phyloP scores from a whole-genome alignment of 2,888 invertebrate species.

The Nowickia ferox region DNA sequence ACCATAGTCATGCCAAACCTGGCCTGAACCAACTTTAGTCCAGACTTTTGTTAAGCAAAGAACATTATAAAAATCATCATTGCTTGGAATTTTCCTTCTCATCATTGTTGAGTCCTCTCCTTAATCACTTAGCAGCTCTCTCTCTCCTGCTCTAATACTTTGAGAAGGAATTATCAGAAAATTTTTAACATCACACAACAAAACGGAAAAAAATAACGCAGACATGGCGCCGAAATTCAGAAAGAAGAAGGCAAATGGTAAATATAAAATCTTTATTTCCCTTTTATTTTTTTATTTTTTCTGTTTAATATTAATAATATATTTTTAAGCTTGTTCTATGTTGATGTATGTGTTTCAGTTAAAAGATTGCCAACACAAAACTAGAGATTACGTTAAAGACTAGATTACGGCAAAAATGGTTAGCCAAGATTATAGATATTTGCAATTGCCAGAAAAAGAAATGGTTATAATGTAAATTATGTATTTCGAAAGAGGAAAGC shows the following conservation, averaged over 20 bases:
- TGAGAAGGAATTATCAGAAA: slow-evolving; percentile 44
- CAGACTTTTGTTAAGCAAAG: slow-evolving; percentile 2
- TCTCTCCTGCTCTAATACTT: neutral
- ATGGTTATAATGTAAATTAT: slow-evolving; percentile 8
- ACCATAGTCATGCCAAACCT: neutral
- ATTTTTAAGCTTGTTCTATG: slow-evolving; percentile 40
- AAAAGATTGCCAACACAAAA: slow-evolving; percentile 23
- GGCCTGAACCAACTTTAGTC: slow-evolving; percentile 23
- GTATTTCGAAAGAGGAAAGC: slow-evolving; percentile 3
- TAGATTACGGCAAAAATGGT: slow-evolving; percentile 42
- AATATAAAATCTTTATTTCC: slow-evolving; percentile 77
- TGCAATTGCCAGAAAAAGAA: neutral
- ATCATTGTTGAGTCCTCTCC: neutral
- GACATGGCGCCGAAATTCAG: slow-evolving; percentile 84
- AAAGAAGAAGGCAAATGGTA: slow-evolving; percentile 84
- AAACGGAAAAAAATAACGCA: slow-evolving; percentile 73
- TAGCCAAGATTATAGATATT: slow-evolving; percentile 34
- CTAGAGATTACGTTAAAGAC: slow-evolving; percentile 48
- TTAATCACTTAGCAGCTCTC: neutral
- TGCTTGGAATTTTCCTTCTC: slow-evolving; percentile 21
- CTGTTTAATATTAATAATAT: slow-evolving; percentile 52
- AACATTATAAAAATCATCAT: slow-evolving; percentile 26
- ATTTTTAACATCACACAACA: slow-evolving; percentile 27
- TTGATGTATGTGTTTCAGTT: slow-evolving; percentile 1
- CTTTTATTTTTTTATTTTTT: slow-evolving; percentile 47